Evolutionary conservation across 2,797 vertebrate genomes (phyloP).

Genomic region (Crax fasciolata): DNA sequence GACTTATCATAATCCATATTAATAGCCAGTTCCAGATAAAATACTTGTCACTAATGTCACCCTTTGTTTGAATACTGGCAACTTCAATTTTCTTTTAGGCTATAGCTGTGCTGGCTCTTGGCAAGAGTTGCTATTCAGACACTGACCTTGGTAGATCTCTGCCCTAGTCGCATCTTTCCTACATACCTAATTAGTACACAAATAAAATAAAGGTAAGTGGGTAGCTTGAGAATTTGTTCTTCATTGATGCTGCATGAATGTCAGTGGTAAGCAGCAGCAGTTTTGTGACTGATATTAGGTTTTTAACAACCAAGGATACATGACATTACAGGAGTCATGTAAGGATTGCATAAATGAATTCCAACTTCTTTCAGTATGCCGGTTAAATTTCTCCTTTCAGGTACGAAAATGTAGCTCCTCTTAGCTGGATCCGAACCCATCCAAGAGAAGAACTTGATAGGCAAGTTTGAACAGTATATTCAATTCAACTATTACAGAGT

Average conservation of each 20-base stretch:
- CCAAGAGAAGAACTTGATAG: not conserved
- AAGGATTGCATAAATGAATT: not conserved
- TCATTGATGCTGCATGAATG: not conserved
- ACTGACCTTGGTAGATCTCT: not conserved
- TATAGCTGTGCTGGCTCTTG: not conserved
- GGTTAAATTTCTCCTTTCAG: not conserved
- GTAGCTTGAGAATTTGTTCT: not conserved
- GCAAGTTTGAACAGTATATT: not conserved
- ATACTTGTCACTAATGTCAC: not conserved
- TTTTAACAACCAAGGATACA: rapidly evolving
- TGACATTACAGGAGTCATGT: not conserved
- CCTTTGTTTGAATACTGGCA: not conserved
- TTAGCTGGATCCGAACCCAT: not conserved
- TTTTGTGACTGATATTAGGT: not conserved
- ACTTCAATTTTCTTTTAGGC: not conserved
- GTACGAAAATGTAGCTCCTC: not conserved
- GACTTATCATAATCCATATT: not conserved
- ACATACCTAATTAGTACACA: not conserved
- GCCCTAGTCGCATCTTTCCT: not conserved
- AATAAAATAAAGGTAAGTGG: not conserved
- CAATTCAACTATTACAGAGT: not conserved
- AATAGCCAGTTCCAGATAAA: not conserved
- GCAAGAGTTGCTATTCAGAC: not conserved
- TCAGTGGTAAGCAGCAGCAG: not conserved
- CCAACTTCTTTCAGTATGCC: not conserved